phyloP scores from a whole-genome alignment of 2,888 invertebrate species.

The Panopea generosa region DNA sequence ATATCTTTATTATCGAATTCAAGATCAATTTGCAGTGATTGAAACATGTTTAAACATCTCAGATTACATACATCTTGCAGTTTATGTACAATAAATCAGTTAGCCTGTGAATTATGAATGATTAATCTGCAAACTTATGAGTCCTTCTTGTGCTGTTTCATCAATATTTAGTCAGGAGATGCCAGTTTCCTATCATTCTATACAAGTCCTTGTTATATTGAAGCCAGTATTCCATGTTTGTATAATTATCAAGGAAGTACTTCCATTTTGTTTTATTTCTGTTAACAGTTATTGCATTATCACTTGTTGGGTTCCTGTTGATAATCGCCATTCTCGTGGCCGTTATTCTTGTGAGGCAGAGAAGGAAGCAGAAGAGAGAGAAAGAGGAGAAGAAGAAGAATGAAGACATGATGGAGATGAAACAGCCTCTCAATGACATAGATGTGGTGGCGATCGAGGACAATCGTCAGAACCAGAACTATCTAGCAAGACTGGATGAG shows the following conservation, averaged over 20 bases:
- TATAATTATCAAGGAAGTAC: not conserved
- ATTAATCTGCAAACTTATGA: no score
- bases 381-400: slow-evolving; percentile 69
- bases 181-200: no score
- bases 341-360: slow-evolving; percentile 67
- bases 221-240: no score
- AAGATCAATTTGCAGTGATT: no score
- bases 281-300: slow-evolving; percentile 75
- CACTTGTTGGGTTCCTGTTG: slow-evolving; percentile 69
- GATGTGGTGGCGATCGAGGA: slow-evolving; percentile 43
- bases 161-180: no score
- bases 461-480: slow-evolving; percentile 64
- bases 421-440: slow-evolving; percentile 69
- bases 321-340: slow-evolving; percentile 74
- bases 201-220: no score
- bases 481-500: slow-evolving; percentile 79
- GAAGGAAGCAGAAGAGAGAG: slow-evolving; percentile 55
- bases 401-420: slow-evolving; percentile 69
- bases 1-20: no score
- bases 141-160: no score
- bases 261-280: slow-evolving; percentile 30
- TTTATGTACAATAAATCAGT: no score
- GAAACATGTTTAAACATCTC: no score
- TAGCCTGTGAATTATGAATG: no score
- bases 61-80: no score